Conservation (phyloP, 2,113 vertebrate genomes). For the Elephas maximus region DNA sequence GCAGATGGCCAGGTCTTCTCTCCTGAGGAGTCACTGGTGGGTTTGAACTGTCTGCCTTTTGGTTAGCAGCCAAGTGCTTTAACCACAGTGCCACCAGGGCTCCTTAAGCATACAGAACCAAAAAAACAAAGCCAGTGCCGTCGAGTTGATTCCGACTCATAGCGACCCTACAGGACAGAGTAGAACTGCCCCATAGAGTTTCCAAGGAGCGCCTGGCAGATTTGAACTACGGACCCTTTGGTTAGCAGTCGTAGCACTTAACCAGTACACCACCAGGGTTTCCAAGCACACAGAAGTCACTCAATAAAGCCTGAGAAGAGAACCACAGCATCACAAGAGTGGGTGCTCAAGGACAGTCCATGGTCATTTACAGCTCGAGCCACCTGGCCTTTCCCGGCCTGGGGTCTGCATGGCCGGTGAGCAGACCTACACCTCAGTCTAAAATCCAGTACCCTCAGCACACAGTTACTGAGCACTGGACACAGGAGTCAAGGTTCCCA, state of each 20-base stretch:
- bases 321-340: fast-evolving
- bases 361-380: background rate
- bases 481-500: fast-evolving
- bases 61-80: background rate
- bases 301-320: background rate
- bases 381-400: fast-evolving
- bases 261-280: too few species aligned
- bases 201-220: too few species aligned
- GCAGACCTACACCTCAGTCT: fast-evolving
- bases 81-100: background rate
- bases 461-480: fast-evolving
- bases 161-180: too few species aligned
- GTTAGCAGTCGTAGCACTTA: too few species aligned
- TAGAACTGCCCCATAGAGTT: too few species aligned
- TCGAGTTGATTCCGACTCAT: too few species aligned
- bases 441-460: fast-evolving
- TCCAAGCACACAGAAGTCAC: background rate
- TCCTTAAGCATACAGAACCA: background rate
- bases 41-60: background rate
- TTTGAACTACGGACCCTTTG: too few species aligned
- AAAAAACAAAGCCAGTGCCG: too few species aligned
- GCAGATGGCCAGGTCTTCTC: background rate
- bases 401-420: fast-evolving
- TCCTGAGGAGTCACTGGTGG: background rate
- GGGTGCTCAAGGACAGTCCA: fast-evolving